A percentile compares a stretch with the other conserved stretches of the same genome.
Evolutionary conservation across 2,888 invertebrate species (phyloP).

Genomic region (Drosophila mulleri): DNA sequence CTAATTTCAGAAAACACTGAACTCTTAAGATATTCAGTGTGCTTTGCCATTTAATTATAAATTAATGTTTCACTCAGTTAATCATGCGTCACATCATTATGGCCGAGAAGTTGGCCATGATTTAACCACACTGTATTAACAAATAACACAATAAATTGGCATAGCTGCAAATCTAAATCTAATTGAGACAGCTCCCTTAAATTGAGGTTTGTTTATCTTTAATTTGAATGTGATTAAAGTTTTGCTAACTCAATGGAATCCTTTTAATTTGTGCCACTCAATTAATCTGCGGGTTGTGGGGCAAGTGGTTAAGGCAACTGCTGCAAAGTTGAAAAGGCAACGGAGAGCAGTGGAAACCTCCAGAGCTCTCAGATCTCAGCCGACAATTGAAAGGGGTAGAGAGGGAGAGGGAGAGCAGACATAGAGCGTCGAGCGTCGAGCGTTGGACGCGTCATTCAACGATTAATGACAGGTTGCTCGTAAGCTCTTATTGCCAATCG

Average conservation of each 20-base stretch:
- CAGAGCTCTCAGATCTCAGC: background rate
- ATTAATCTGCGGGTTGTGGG: constrained; percentile 5
- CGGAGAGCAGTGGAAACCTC: background rate
- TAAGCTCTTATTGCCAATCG: constrained; percentile 1
- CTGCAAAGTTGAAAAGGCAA: constrained; percentile 17
- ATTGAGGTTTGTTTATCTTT: background rate
- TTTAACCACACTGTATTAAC: background rate
- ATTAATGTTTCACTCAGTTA: background rate
- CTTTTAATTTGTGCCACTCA: constrained; percentile 18
- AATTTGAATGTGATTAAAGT: constrained; percentile 13
- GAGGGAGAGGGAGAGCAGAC: background rate
- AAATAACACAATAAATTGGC: background rate
- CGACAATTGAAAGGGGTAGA: constrained; percentile 4
- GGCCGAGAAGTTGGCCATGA: background rate
- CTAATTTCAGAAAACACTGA: rapidly evolving
- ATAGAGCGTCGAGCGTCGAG: background rate
- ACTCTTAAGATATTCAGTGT: background rate
- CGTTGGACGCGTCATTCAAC: constrained; percentile 1
- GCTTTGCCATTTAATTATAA: background rate
- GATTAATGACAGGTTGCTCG: constrained; percentile 28
- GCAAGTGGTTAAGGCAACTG: constrained; percentile 4
- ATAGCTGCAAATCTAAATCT: background rate
- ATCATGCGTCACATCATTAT: background rate
- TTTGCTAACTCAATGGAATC: constrained; percentile 3
- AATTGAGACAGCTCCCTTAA: background rate